Evolutionary conservation across 1,140 invertebrate species (phyloP).

Genomic region (Diploscapter pachys): DNA sequence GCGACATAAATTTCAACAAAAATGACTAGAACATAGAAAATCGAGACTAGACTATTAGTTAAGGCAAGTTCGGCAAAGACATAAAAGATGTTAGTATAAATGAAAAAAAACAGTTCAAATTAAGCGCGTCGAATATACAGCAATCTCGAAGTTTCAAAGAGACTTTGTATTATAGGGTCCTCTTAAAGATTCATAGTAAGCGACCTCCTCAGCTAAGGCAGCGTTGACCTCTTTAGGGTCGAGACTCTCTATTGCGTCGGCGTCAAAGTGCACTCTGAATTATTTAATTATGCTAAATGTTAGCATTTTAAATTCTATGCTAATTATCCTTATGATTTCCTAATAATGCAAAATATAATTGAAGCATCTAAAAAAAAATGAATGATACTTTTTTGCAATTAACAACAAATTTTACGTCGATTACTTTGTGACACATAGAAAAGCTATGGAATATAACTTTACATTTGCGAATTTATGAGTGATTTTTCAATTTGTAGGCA

Average conservation of each 20-base stretch:
- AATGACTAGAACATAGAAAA: too few species aligned
- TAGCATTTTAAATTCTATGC: neutral
- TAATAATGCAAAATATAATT: neutral
- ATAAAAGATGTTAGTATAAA: too few species aligned
- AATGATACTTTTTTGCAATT: neutral
- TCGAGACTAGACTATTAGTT: too few species aligned
- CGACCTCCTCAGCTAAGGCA: slow-evolving; percentile 33
- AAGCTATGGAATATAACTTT: neutral
- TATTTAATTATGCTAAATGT: neutral
- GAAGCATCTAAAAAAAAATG: neutral
- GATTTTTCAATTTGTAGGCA: neutral
- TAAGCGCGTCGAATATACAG: too few species aligned
- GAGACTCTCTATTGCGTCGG: slow-evolving; percentile 38
- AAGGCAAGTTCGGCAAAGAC: too few species aligned
- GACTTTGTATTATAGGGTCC: too few species aligned
- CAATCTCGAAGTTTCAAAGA: too few species aligned
- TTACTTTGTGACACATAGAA: neutral
- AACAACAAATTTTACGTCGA: neutral
- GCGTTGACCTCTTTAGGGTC: slow-evolving; percentile 21
- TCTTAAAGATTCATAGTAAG: slow-evolving; percentile 18
- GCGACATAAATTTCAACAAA: too few species aligned
- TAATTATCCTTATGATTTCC: neutral
- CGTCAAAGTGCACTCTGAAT: slow-evolving; percentile 32
- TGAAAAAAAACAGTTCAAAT: too few species aligned
- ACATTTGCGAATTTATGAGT: neutral